Evolutionary conservation across 2,888 invertebrate genomes (phyloP).

Genomic region (Unio pictorum): DNA sequence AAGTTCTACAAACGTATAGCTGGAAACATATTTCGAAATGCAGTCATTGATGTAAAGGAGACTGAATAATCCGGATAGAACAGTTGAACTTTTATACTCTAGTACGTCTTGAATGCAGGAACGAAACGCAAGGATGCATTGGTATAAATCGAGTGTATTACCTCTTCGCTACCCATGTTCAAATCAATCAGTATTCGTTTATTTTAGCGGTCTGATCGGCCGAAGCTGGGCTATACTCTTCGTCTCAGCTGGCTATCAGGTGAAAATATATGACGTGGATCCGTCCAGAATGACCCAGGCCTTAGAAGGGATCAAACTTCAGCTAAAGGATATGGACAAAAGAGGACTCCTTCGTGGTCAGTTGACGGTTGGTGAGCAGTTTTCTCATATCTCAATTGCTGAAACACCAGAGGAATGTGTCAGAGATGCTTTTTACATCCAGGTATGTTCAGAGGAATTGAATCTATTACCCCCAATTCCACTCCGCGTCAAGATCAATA

Average conservation of each 20-base stretch:
- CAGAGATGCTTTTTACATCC: constrained; percentile 83
- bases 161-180: too few relatives aligned
- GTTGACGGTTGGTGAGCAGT: constrained; percentile 83
- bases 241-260: constrained; percentile 88
- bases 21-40: too few relatives aligned
- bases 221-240: constrained; percentile 98
- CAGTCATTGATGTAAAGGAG: too few relatives aligned
- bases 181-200: too few relatives aligned
- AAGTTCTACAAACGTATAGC: too few relatives aligned
- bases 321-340: constrained; percentile 71
- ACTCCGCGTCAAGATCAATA: too few relatives aligned
- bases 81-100: too few relatives aligned
- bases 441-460: constrained; percentile 51
- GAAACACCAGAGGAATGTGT: constrained; percentile 81
- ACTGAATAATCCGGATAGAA: too few relatives aligned
- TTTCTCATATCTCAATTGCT: constrained; percentile 82
- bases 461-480: not conserved
- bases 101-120: too few relatives aligned
- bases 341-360: constrained; percentile 82
- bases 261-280: constrained; percentile 83
- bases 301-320: constrained; percentile 81
- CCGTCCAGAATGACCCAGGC: constrained; percentile 50
- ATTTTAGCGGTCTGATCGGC: constrained; percentile 90
- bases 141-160: too few relatives aligned
- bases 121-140: too few relatives aligned